Base-by-base conservation (phyloP, 1,140 invertebrate species). In the Papilio dardanus region DNA sequence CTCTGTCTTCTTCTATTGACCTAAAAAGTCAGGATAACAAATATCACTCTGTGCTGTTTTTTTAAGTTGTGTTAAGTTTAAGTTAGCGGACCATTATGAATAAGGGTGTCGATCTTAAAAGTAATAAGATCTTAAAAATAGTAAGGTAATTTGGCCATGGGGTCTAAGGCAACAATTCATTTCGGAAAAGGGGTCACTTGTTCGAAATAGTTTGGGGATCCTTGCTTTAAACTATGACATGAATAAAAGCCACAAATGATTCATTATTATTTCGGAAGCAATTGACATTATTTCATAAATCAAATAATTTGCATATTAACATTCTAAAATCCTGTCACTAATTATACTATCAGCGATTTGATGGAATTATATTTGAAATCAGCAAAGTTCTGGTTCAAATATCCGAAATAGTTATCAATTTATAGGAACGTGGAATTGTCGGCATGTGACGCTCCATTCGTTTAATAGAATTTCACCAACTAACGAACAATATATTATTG, bases 371-470 rank as follows among this genome's bases (percentile, higher is more conserved):
- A 46, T 19, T 46, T 19, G 42, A n/a, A 46, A 46, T 46, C n/a
- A 46, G 42, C 42, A 46, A 46, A 46, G 42, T 62, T 28, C 12
- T 62, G 54, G 50, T 54, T 54, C 50, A 54, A 54, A 24, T 54
- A 28, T 54, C 2, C 50, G 50, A 54, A 54, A 54, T 54, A 54
- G 50, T 54, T 54, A 54, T 54, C 19, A 54, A 54, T 54, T 54
- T 24, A 54, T 54, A 8, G 7, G 50, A 24, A 24, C 50, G 21
- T 54, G 21, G 50, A 54, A 54, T 54, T 24, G 21, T 12, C 50
- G 21, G 50, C 50, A 54, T 54, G 50, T 24, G 21, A 54, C 50
- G 50, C 21, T 19, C 21, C 21, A 28, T 21, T 24, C 8, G 50
- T 8, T 54, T 54, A 54, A 54, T 54, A 54, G 50, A 54, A 54